Conservation (phyloP, 2,113 vertebrate genomes). For the Prinia subflava region DNA sequence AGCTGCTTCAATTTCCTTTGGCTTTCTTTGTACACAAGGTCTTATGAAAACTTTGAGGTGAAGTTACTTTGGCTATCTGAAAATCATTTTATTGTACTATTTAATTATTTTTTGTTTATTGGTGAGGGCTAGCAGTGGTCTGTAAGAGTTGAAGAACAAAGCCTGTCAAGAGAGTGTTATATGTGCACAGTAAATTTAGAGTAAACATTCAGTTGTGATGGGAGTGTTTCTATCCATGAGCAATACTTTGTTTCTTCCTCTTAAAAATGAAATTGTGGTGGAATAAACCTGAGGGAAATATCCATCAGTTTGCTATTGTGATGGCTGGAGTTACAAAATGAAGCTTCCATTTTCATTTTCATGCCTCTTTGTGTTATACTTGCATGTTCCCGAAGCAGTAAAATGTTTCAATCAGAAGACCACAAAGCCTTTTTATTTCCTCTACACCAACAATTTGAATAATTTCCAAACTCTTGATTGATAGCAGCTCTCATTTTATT, state of each 20-base stretch:
- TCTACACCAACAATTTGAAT: neutral
- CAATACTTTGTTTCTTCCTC: neutral
- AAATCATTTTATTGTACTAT: neutral
- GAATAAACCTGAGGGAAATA: neutral
- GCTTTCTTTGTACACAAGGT: neutral
- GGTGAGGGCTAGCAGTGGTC: neutral
- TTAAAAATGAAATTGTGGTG: neutral
- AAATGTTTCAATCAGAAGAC: neutral
- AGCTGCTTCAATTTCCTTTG: neutral
- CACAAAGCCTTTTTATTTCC: neutral
- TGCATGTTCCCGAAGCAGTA: neutral
- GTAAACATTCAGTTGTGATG: neutral
- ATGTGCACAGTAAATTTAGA: neutral
- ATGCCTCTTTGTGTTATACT: neutral
- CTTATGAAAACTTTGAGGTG: neutral
- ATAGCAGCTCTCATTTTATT: neutral
- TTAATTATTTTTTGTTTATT: neutral
- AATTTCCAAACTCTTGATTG: neutral
- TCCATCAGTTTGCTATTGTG: neutral
- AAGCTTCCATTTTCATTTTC: neutral
- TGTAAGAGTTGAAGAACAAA: neutral
- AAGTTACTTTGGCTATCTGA: neutral
- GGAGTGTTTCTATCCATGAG: neutral
- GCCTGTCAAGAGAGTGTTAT: neutral
- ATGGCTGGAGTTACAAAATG: neutral